phyloP scores from a whole-genome alignment of 2,797 vertebrate genomes.

The Decapterus maruadsi region DNA sequence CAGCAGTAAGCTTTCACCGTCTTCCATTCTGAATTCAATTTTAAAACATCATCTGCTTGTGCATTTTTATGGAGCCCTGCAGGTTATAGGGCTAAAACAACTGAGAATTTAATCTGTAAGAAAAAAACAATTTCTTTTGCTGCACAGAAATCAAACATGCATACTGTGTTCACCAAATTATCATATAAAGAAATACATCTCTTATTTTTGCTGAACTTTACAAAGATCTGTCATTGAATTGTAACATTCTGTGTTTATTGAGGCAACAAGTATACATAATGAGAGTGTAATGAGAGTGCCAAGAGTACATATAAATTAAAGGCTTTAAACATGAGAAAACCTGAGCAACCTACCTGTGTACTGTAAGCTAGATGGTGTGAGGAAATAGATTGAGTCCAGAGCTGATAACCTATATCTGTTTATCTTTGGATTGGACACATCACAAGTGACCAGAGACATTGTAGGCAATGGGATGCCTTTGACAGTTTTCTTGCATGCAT shows the following conservation, averaged over 20 bases:
- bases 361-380: background rate
- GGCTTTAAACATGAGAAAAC: conserved; percentile 1
- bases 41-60: background rate
- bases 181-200: background rate
- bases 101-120: background rate
- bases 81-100: background rate
- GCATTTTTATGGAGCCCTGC: background rate
- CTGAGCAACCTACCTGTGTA: background rate
- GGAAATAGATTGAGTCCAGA: background rate
- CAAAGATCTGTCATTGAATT: background rate
- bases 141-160: background rate
- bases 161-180: background rate
- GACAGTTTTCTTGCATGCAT: background rate
- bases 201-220: background rate
- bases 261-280: background rate
- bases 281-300: background rate
- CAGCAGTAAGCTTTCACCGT: conserved; percentile 91
- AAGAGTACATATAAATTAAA: background rate
- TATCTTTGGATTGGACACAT: background rate
- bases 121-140: background rate
- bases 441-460: background rate
- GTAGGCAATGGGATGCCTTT: background rate
- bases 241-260: background rate
- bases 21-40: background rate
- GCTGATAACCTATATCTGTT: background rate